Conservation (phyloP, 2,888 invertebrate species). For the Brachyptera risi region DNA sequence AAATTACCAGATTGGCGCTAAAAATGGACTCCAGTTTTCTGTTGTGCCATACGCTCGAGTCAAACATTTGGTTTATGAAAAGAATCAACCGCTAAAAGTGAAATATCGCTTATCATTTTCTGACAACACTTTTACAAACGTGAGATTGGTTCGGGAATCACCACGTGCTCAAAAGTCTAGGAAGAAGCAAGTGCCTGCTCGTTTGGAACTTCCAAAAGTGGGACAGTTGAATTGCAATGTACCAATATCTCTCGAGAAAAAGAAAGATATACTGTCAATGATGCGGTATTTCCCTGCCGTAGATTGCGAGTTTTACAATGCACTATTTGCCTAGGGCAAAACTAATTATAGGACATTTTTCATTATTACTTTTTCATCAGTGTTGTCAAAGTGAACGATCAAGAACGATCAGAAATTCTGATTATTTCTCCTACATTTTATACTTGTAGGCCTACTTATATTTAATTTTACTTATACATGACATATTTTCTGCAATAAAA, state of each 20-base stretch:
- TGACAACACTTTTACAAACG: background rate
- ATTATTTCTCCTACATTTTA: too few relatives aligned
- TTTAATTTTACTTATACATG: too few relatives aligned
- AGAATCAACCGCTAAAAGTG: slow-evolving; percentile 3
- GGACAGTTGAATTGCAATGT: background rate
- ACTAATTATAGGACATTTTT: background rate
- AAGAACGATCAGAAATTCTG: too few relatives aligned
- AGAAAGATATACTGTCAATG: slow-evolving; percentile 8
- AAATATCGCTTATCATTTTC: background rate
- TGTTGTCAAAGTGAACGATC: too few relatives aligned
- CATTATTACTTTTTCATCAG: background rate
- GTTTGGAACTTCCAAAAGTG: background rate
- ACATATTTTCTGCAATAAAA: background rate
- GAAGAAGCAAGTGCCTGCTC: background rate
- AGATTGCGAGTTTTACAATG: background rate
- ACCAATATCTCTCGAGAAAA: background rate
- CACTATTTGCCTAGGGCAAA: background rate
- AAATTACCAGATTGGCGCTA: slow-evolving; percentile 48
- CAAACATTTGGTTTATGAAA: background rate
- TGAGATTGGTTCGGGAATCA: background rate
- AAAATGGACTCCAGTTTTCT: background rate
- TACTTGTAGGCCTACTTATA: too few relatives aligned
- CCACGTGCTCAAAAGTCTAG: background rate
- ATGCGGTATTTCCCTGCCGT: background rate
- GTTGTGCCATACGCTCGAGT: slow-evolving; percentile 1